Evolutionary conservation across 2,113 vertebrate species (phyloP), one percentile per base, ranked within the genome.

Genomic region (Pantherophis guttatus): DNA sequence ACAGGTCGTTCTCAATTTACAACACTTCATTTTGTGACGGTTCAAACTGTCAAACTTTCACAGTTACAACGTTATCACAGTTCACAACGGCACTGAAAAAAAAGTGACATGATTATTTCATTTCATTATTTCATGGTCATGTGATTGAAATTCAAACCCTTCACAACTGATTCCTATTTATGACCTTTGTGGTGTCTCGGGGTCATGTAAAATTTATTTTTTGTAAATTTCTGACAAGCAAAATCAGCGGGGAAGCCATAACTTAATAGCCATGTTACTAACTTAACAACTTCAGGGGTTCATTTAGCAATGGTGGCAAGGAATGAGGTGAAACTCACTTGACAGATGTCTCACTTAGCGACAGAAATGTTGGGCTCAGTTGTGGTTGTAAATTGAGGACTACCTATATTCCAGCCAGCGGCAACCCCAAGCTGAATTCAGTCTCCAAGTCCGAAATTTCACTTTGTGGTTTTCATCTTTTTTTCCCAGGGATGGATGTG

Each of bases 401-500:
- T 13, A 29, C 11, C 3, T 65, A 6, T 59, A 13, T 65, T 65
- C 62, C 62, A 65, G 11, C 26, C 26, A 62, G 10, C 2, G 59
- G 9, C 59, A 62, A 9, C 57, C 23, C 0, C 21, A 59, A 59
- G 0, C 24, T 23, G 52, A 91, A 81, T 91, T 24, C n/a, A 44
- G 10, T 8, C 39, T 15, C 21, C 23, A 5, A 17, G 7, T 23
- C 24, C 1, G 13, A 44, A n/a, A 29, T 44, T 44, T 53, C 39
- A 55, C 17, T 55, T 5, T 57, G 15, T 6, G 17, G 52, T 33
- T 86, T 9, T 48, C 2, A 3, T 53, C 52, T 19, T 24, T 5
- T 33, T 26, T 4, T 1, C 57, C 19, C 94, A 99, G 99, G 98
- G 48, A 99, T 99, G 99, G 97, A 98, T 90, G 98, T 99, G 92